These are phyloP conservation scores for Pomacea canaliculata DNA, from an alignment of 2,888 invertebrate genomes.

Conservation along the genomic window DNA sequence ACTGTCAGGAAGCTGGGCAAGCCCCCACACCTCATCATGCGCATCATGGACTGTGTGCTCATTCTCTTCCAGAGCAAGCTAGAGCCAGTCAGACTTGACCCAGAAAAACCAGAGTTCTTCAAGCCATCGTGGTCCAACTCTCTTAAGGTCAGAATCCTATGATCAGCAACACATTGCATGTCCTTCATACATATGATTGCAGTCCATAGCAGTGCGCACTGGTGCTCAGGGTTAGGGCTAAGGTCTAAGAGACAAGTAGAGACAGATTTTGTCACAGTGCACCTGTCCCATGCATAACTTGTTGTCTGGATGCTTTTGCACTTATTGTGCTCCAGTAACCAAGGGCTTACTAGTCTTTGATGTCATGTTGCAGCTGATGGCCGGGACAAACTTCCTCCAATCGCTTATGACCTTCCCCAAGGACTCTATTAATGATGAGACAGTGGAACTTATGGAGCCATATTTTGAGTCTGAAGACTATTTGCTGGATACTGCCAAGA, in stretches of 20 bases:
- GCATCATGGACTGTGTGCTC: conserved; percentile 70
- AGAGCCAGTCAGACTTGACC: conserved; percentile 60
- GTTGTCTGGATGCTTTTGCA: too few species aligned
- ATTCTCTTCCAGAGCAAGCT: conserved; percentile 64
- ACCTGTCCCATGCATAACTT: too few species aligned
- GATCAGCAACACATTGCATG: not conserved
- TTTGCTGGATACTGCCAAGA: conserved; percentile 67
- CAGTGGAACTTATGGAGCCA: conserved; percentile 68
- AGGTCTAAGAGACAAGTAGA: not conserved
- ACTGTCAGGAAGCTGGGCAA: conserved; percentile 69
- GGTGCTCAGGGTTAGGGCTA: too few species aligned
- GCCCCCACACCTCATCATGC: conserved; percentile 70
- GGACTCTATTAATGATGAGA: conserved; percentile 70
- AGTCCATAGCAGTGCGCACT: too few species aligned
- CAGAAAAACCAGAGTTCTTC: conserved; percentile 60
- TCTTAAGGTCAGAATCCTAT: conserved; percentile 57
- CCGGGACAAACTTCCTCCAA: conserved; percentile 66
- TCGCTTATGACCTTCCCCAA: conserved; percentile 90
- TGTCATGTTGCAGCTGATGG: conserved; percentile 56
- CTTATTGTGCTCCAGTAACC: too few species aligned
- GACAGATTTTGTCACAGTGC: too few species aligned
- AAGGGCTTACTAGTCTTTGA: too few species aligned
- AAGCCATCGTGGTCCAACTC: conserved; percentile 70
- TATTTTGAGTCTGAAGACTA: conserved; percentile 69
- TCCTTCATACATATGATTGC: not conserved